A percentile compares a stretch with the other conserved stretches of the same genome.
Evolutionary conservation across 2,113 vertebrate genomes (phyloP).

Genomic region (Seriola quinqueradiata): DNA sequence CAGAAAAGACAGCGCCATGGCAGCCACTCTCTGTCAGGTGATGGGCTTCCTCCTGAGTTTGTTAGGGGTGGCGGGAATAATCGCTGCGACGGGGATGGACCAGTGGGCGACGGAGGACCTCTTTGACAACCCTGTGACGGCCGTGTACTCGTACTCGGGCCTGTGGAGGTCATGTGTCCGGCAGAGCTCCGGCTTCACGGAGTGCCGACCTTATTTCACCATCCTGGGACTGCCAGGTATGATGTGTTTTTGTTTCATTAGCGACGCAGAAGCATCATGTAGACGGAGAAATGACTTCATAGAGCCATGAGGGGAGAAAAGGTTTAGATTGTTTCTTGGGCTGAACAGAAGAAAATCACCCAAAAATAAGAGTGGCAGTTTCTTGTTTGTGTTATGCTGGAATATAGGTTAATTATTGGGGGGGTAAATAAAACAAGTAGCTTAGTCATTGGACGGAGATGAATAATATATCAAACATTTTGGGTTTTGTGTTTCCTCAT

Average conservation of each 20-base stretch:
- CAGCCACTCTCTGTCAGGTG: slow-evolving; percentile 89
- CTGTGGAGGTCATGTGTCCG: slow-evolving; percentile 91
- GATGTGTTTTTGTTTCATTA: neutral
- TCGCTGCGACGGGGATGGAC: slow-evolving; percentile 90
- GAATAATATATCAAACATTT: neutral
- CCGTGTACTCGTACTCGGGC: slow-evolving; percentile 90
- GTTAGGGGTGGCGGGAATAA: slow-evolving; percentile 86
- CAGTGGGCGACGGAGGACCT: slow-evolving; percentile 93
- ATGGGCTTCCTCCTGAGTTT: slow-evolving; percentile 88
- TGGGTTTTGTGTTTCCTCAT: neutral
- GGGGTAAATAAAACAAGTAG: neutral
- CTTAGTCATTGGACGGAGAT: neutral
- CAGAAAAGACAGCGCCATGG: slow-evolving; percentile 76
- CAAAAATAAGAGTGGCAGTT: neutral
- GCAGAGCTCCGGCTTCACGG: slow-evolving; percentile 91
- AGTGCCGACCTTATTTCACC: slow-evolving; percentile 92
- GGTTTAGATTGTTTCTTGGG: too few relatives aligned
- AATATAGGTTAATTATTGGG: neutral
- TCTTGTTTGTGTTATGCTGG: too few relatives aligned
- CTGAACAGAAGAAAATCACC: neutral
- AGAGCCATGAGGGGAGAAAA: neutral
- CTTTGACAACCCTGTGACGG: slow-evolving; percentile 88
- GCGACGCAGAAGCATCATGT: neutral
- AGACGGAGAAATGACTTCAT: neutral
- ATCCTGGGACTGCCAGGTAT: slow-evolving; percentile 93